Evolutionary conservation across 2,797 vertebrate species (phyloP).

Genomic region (Trematomus bernacchii): DNA sequence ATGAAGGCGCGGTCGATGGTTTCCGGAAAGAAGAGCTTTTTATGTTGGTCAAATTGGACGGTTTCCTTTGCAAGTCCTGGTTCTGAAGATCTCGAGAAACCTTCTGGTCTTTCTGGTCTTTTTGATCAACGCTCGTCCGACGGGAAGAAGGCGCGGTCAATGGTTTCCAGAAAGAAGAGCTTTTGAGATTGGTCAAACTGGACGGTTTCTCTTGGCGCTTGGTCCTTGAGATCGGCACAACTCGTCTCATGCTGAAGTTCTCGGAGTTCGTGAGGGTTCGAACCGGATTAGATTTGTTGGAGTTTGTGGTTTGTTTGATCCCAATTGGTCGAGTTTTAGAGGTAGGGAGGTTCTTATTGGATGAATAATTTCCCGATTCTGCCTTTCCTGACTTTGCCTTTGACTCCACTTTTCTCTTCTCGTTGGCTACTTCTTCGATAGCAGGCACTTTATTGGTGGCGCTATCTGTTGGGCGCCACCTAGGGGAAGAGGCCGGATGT

Average conservation of each 20-base stretch:
- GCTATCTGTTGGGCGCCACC: slow-evolving; percentile 10
- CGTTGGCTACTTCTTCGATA: neutral
- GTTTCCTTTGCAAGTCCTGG: slow-evolving; percentile 40
- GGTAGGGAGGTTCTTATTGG: slow-evolving; percentile 23
- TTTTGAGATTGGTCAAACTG: neutral
- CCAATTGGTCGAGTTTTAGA: slow-evolving; percentile 25
- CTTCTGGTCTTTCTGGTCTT: slow-evolving; percentile 70
- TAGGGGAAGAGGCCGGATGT: slow-evolving; percentile 19
- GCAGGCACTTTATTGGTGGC: slow-evolving; percentile 8
- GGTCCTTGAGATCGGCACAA: slow-evolving; percentile 88
- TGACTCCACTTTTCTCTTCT: no score
- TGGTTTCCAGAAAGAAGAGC: neutral
- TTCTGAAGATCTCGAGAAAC: slow-evolving; percentile 13
- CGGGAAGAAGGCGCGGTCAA: slow-evolving; percentile 75
- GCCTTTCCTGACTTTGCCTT: neutral
- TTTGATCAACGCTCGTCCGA: slow-evolving; percentile 70
- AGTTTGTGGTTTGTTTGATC: slow-evolving; percentile 14
- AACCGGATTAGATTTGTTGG: slow-evolving; percentile 53
- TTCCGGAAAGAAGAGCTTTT: slow-evolving; percentile 7
- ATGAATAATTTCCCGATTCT: neutral
- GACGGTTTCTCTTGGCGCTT: slow-evolving; percentile 68
- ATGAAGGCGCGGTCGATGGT: slow-evolving; percentile 68
- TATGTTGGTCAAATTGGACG: slow-evolving; percentile 21
- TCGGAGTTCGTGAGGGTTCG: slow-evolving; percentile 87
- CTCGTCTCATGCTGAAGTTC: slow-evolving; percentile 89